These are phyloP conservation scores for Mylabris sibirica DNA, from an alignment of 2,888 invertebrate species.

Conservation along the genomic window DNA sequence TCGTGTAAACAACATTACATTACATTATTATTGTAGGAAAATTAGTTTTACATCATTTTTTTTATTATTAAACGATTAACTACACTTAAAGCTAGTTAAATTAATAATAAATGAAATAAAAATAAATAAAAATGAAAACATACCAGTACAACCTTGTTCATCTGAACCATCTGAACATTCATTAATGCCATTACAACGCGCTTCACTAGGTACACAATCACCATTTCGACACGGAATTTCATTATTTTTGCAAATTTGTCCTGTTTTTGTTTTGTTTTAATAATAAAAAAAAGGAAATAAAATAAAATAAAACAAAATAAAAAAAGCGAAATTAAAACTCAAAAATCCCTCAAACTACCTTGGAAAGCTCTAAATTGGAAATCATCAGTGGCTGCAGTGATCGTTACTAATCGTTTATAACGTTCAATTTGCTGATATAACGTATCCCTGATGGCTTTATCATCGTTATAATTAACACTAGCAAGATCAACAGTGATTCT, in stretches of 20 bases:
- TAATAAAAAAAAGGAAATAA: conserved; percentile 38
- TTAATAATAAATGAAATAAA: conserved; percentile 28
- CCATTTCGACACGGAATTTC: conserved; percentile 63
- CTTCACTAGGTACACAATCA: conserved; percentile 58
- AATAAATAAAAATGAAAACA: conserved; percentile 39
- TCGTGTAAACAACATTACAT: not conserved
- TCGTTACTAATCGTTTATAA: conserved; percentile 64
- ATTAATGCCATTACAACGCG: conserved; percentile 65
- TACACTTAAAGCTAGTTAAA: conserved; percentile 12
- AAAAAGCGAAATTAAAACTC: conserved; percentile 34
- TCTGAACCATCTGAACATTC: conserved; percentile 71
- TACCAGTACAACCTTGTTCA: conserved; percentile 61
- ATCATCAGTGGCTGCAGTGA: conserved; percentile 66
- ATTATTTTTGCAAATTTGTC: conserved; percentile 51
- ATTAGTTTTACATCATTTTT: conserved; percentile 2
- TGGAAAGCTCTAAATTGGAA: conserved; percentile 68
- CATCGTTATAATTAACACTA: conserved; percentile 66
- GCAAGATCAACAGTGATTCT: conserved; percentile 75
- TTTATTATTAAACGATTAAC: not conserved
- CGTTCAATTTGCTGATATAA: conserved; percentile 68
- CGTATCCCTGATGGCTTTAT: conserved; percentile 60
- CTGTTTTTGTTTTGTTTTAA: conserved; percentile 48
- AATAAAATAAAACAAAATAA: conserved; percentile 42
- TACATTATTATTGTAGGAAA: not conserved
- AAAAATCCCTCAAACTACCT: conserved; percentile 57